A percentile compares a stretch with the other conserved stretches of the same genome.
These are phyloP conservation scores for Trichogramma dendrolimi DNA, from an alignment of 2,888 invertebrate species.

Conservation along the genomic window DNA sequence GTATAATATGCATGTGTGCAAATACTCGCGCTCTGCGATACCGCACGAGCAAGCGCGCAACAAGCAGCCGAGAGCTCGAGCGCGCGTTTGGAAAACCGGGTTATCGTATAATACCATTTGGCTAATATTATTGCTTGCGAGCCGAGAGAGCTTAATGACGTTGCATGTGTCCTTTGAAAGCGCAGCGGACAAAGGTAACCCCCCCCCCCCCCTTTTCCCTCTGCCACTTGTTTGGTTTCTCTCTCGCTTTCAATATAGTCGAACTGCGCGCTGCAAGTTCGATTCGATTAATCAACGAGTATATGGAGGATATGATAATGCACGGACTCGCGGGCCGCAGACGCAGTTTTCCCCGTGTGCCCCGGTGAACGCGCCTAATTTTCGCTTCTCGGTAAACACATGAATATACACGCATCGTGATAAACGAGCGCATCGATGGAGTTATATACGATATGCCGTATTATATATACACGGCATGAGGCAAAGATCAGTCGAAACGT, in stretches of 20 bases:
- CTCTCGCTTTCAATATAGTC: constrained; percentile 18
- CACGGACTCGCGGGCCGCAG: too few relatives aligned
- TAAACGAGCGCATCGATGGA: too few relatives aligned
- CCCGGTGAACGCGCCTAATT: constrained; percentile 16
- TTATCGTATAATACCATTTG: constrained; percentile 40
- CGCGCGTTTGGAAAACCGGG: background rate
- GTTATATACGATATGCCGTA: too few relatives aligned
- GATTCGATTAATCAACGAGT: constrained; percentile 37
- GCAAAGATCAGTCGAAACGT: too few relatives aligned
- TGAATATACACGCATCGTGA: constrained; percentile 14
- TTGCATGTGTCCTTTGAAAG: constrained; percentile 10
- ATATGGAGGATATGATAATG: constrained; percentile 3
- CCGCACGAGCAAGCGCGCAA: too few relatives aligned
- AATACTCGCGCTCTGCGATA: too few relatives aligned
- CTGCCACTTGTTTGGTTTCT: background rate
- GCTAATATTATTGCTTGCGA: constrained; percentile 41
- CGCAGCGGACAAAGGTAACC: background rate
- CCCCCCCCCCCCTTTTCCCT: background rate
- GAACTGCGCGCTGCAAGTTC: constrained; percentile 31
- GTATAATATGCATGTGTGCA: too few relatives aligned
- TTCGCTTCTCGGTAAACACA: constrained; percentile 11
- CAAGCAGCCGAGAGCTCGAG: too few relatives aligned
- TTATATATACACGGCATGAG: too few relatives aligned
- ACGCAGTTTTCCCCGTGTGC: too few relatives aligned
- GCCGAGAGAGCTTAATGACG: constrained; percentile 35